Percentiles rank a stretch among this genome's conserved stretches.
These are phyloP conservation scores for Drosophila ohnishii DNA, from an alignment of 1,140 invertebrate genomes.

Conservation along the genomic window DNA sequence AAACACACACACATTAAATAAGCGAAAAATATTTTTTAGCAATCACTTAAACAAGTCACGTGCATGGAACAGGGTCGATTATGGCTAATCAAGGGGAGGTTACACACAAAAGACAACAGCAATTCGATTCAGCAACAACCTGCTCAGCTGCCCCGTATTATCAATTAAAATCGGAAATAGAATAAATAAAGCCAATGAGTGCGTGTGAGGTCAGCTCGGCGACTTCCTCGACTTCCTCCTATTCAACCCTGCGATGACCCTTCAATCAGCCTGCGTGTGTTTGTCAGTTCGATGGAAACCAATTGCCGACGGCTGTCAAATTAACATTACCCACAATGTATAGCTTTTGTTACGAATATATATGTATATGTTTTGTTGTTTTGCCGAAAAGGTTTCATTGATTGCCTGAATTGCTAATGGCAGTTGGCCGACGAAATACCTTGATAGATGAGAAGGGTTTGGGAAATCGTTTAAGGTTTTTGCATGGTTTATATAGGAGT, in stretches of 20 bases:
- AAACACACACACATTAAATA: constrained; percentile 16
- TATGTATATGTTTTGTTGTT: constrained; percentile 14
- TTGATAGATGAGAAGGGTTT: constrained; percentile 12
- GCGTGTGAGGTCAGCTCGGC: constrained; percentile 33
- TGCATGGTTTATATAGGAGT: not conserved
- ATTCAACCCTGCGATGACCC: constrained; percentile 51
- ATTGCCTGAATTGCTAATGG: constrained; percentile 51
- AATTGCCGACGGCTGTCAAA: constrained; percentile 54
- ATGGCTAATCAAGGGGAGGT: constrained; percentile 61
- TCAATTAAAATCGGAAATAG: constrained; percentile 54
- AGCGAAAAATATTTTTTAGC: constrained; percentile 35
- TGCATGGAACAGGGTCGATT: constrained; percentile 57
- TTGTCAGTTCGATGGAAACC: constrained; percentile 27
- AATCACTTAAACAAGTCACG: constrained; percentile 64
- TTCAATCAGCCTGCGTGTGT: constrained; percentile 42
- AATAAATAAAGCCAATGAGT: constrained; percentile 33
- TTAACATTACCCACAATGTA: constrained; percentile 38
- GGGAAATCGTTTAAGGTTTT: constrained; percentile 5
- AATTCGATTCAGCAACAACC: constrained; percentile 29
- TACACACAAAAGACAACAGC: constrained; percentile 32
- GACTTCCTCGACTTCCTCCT: constrained; percentile 35
- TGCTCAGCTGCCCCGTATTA: constrained; percentile 7
- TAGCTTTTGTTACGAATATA: constrained; percentile 30
- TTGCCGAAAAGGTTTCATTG: constrained; percentile 36
- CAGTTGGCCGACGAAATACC: constrained; percentile 26